These are phyloP conservation scores for Drosophila punjabiensis DNA, from an alignment of 1,140 invertebrate species.

Conservation along the genomic window DNA sequence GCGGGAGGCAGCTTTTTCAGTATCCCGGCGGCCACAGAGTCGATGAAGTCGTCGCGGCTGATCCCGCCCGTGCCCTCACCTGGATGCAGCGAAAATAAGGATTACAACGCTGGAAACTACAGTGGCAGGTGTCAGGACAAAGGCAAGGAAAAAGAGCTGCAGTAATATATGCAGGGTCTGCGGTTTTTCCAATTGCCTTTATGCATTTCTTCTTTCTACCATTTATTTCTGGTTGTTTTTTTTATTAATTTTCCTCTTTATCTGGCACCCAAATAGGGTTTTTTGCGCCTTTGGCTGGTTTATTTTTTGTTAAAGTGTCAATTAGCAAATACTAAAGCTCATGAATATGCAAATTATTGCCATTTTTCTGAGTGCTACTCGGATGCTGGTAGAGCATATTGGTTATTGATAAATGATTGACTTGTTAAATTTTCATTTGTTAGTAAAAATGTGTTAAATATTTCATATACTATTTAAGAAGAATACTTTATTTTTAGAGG, in stretches of 20 bases:
- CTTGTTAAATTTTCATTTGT: neutral
- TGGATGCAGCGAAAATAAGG: constrained; percentile 23
- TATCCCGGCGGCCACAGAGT: constrained; percentile 91
- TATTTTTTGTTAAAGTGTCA: constrained; percentile 71
- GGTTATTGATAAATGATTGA: neutral
- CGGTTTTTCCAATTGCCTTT: constrained; percentile 47
- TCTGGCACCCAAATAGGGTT: constrained; percentile 41
- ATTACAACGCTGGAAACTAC: constrained; percentile 17
- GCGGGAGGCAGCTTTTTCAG: constrained; percentile 90
- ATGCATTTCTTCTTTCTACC: neutral
- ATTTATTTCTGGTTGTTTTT: constrained; percentile 49
- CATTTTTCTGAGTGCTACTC: constrained; percentile 39
- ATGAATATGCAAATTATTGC: constrained; percentile 77
- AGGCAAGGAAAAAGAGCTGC: constrained; percentile 43
- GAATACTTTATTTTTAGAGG: neutral
- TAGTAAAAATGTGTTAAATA: neutral
- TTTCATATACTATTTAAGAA: neutral
- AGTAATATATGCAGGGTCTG: constrained; percentile 65
- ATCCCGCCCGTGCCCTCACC: constrained; percentile 87
- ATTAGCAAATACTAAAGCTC: constrained; percentile 82
- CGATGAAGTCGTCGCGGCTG: constrained; percentile 93
- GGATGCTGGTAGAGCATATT: constrained; percentile 19
- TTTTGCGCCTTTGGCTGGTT: constrained; percentile 35
- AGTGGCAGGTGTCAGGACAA: constrained; percentile 17
- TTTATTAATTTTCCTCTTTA: constrained; percentile 73